phyloP scores from a whole-genome alignment of 2,797 vertebrate genomes.

The Hirundo rustica region DNA sequence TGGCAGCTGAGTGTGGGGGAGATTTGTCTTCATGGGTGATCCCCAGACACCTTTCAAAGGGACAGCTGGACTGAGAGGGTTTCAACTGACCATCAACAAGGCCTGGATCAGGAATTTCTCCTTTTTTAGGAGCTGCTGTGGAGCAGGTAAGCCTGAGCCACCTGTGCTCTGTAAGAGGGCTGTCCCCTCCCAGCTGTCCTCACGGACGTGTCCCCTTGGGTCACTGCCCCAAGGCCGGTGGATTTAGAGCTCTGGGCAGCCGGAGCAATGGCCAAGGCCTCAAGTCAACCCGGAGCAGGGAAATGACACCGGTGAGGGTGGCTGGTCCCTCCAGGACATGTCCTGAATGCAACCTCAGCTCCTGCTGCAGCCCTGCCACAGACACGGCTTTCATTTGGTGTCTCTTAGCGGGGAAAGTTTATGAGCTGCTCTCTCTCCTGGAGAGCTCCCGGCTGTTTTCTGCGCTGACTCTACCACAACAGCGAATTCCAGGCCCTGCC shows the following conservation, averaged over 20 bases:
- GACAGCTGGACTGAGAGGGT: neutral
- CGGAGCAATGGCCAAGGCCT: constrained; percentile 21
- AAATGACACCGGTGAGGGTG: constrained; percentile 3
- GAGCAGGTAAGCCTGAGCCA: neutral
- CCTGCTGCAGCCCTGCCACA: neutral
- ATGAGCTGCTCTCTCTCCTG: neutral
- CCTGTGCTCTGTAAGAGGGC: neutral
- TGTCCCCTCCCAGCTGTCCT: neutral
- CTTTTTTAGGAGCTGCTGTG: neutral
- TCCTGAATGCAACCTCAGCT: constrained; percentile 35
- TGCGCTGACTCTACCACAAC: neutral
- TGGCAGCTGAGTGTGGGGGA: neutral
- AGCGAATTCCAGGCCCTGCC: neutral
- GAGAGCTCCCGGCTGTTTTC: neutral
- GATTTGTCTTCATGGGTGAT: fast-evolving
- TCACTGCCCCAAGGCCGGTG: neutral
- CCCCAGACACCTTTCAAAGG: neutral
- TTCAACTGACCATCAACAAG: neutral
- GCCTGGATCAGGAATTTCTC: neutral
- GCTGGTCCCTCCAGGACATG: constrained; percentile 35
- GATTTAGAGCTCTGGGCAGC: constrained; percentile 23
- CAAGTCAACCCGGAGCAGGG: constrained; percentile 1
- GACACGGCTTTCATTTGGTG: constrained; percentile 43
- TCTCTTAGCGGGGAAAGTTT: neutral
- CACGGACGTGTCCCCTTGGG: fast-evolving